Base-by-base conservation (phyloP, 2,797 vertebrate species). In the Potorous gilbertii region DNA sequence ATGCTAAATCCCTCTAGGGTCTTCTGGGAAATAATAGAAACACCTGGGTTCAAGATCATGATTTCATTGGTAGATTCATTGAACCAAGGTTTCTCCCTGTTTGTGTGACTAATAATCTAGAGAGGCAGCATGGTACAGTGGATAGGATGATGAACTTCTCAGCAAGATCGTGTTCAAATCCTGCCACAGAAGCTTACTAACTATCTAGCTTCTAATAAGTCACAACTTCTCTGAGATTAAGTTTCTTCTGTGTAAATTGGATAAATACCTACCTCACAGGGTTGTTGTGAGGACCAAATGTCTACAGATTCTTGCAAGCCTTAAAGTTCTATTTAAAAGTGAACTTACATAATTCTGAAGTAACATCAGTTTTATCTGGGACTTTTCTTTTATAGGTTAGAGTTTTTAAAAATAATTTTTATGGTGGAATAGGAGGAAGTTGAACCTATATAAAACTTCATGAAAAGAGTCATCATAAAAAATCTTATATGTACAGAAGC, bases 1-100 rank as follows among this genome's bases (percentile, higher is more conserved):
- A 50, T 87, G 40, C 40, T 46, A 46, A 46, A 46, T 90, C 87
- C 94, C 95, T 96, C 94, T 92, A 95, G 93, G 96, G 96, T 59
- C 96, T 97, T 96, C 93, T 94, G 92, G 97, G 96, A 54, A 97
- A 97, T 96, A 96, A 89, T 81, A 95, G 97, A 97, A 96, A 93
- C 95, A 96, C 97, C 96, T 97, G 96, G 92, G 89, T 28, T 0
- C 92, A 59, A 97, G 97, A n/a, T 97, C 87, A 96, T 92, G 95
- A 94, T 95, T 96, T 95, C 90, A 6, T 40, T 28, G 14, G 16
- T 6, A 52, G 94, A 96, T 93, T 90, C 40, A 57, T 40, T 89
- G 34, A 74, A 52, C 0, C 55, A 56, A 94, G 56, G 2, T 89
- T 3, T 66, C 34, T 0, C 27, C 12, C 62, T 13, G 52, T 54